Evolutionary conservation across 2,888 invertebrate genomes (phyloP), one percentile per base, ranked within the genome.

Genomic region (Drosophila nr. fundita): DNA sequence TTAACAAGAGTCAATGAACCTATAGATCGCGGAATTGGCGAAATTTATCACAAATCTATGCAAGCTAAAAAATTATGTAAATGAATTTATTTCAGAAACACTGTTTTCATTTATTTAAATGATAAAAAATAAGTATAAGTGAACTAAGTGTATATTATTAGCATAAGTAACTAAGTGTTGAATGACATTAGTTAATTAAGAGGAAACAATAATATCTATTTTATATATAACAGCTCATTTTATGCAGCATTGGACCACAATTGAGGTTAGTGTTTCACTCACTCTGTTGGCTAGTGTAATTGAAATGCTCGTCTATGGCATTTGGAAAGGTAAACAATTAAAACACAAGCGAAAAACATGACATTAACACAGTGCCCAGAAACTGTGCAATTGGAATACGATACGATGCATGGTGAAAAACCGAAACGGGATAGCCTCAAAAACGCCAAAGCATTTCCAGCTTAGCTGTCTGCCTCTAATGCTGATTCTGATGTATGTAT

Each of bases 281-380:
- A 50, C 15, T 69, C 45, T 73, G 89, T 27, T 70, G 61, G 29
- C n/a, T n/a, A 63, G 81, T 88, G 78, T 78, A 78, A 80, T 78
- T 80, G 73, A 72, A 80, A 74, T 68, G 52, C 40, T 40, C 58
- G 65, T 40, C 65, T 59, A 48, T 64, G 18, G 72, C 53, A 82
- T 84, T 84, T 84, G 85, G 79, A 85, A 73, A 73, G 65, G 77
- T 79, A 87, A 82, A 85, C 87, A 84, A 89, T 85, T 89, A 82
- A 85, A 72, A 68, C 69, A 60, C 64, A 27, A 27, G 50, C 73
- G 68, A 69, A 77, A 72, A 73, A 62, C 89, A 60, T 77, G 86
- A 70, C 86, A 83, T 83, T 88, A 80, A 66, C 83, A 72, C 73
- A 72, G 68, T 64, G 54, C 45, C 67, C 64, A 60, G 68, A 67